Percentiles rank a stretch among this genome's conserved stretches.
These are phyloP conservation scores for human DNA, from an alignment of 2,113 vertebrate species.

Conservation along the genomic window GRCh38 chrX:29753001-29753500, in stretches of 20 bases:
- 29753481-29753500: constrained; percentile 70
- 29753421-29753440: constrained; percentile 60
- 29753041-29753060: background rate
- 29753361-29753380: constrained; percentile 3
- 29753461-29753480: constrained; percentile 58
- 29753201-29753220: constrained; percentile 21
- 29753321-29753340: background rate
- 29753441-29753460: constrained; percentile 59
- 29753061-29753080: constrained; percentile 6
- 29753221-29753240: constrained; percentile 39
- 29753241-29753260: constrained; percentile 28
- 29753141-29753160: background rate
- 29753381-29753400: constrained; percentile 36
- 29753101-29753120: constrained; percentile 16
- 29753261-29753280: constrained; percentile 52
- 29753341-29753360: constrained; percentile 28
- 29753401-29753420: constrained; percentile 64
- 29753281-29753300: constrained; percentile 47
- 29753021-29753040: constrained; percentile 22
- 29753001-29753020: background rate
- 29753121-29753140: background rate
- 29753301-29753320: constrained; percentile 57
- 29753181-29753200: constrained; percentile 7
- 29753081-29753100: constrained; percentile 5
- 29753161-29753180: constrained; percentile 55